Percentiles rank a stretch among this genome's conserved stretches.
Conservation (phyloP, 2,797 vertebrate species). For the Phrynocephalus forsythii region DNA sequence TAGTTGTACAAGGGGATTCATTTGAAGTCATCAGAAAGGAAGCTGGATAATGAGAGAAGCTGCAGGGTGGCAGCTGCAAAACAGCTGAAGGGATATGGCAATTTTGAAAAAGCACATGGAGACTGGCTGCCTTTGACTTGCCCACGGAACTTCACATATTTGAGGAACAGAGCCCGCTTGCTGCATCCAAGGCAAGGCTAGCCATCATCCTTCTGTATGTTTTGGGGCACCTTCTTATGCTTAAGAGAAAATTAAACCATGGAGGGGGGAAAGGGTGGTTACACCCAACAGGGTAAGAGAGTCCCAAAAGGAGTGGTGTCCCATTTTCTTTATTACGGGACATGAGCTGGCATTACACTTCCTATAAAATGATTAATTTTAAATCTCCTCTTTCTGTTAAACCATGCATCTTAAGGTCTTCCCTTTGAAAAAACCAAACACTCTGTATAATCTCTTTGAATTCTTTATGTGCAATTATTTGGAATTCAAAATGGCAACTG, state of each 20-base stretch:
- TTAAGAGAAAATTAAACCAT: background rate
- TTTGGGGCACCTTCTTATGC: background rate
- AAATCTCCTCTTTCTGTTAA: background rate
- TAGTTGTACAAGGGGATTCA: background rate
- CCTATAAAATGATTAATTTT: too few species aligned
- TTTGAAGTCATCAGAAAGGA: background rate
- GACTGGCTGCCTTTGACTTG: background rate
- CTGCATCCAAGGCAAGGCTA: background rate
- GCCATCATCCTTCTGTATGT: rapidly evolving
- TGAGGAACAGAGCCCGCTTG: background rate
- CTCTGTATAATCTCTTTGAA: rapidly evolving
- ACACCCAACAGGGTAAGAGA: background rate
- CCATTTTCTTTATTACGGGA: background rate
- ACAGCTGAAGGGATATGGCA: rapidly evolving
- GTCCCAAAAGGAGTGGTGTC: too few species aligned
- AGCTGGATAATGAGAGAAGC: background rate
- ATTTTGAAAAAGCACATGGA: background rate
- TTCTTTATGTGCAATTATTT: background rate
- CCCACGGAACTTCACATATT: background rate
- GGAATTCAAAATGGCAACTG: background rate
- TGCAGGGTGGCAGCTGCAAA: background rate
- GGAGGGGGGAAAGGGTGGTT: background rate
- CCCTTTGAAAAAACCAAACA: background rate
- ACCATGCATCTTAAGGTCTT: background rate
- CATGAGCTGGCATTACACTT: background rate